Evolutionary conservation across 2,113 vertebrate genomes (phyloP), one percentile per base, ranked within the genome.

Genomic region (Pogona vitticeps): DNA sequence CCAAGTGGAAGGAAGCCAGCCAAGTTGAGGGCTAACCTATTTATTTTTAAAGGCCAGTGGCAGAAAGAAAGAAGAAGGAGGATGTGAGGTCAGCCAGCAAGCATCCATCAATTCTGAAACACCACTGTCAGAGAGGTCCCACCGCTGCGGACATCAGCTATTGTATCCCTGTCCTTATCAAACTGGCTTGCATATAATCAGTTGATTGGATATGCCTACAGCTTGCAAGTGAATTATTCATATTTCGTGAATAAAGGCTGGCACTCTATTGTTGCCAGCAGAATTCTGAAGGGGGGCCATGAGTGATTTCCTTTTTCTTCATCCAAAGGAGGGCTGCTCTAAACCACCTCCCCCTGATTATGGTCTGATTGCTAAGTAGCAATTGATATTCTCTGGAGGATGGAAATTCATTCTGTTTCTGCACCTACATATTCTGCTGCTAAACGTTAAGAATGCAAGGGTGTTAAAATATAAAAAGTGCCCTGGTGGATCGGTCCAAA

Each of bases 101-200:
- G 31, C 42, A 88, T 18, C 23, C 77, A 82, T 88, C 84, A 89
- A 2, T 73, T 76, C 71, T 36, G 18, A 92, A 91, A 56, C 63
- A 83, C 6, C 77, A 63, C 10, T 80, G 81, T 79, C 84, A 91
- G 14, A 8, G 23, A 56, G 20, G 6, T 4, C 28, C 59, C 38
- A 80, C 80, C 46, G 59, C 58, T 38, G 0, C 28, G 40, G 88
- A 90, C 84, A 80, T 63, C 0, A 15, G 36, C 2, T 31, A 5
- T 38, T 85, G 33, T 80, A 38, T 70, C 85, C 90, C 85, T 91
- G 71, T 89, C 68, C 38, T 91, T 90, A 85, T 93, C 76, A 93
- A 93, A 95, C 90, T n/a, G 87, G 38, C 93, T 95, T 92, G 86
- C 86, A 86, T 92, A 86, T 92, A 93, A 93, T 94, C 81, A 91